Conservation (phyloP, 2,888 invertebrate species). For the Diarsia dahlii region DNA sequence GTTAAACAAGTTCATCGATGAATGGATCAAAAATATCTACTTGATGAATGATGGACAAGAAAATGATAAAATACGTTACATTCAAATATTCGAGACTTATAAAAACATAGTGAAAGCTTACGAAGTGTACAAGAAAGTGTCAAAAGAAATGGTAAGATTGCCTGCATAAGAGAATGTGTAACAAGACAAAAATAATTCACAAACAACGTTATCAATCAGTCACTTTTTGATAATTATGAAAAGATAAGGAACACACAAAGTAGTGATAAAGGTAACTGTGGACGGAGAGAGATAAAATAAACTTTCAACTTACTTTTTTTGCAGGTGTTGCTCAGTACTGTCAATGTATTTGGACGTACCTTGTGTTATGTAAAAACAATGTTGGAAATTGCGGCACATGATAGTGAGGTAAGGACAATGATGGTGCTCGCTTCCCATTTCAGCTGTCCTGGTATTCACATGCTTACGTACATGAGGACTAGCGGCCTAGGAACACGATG, state of each 20-base stretch:
- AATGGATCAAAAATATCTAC: slow-evolving; percentile 14
- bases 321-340: neutral
- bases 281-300: neutral
- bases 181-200: neutral
- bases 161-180: neutral
- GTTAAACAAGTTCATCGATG: slow-evolving; percentile 17
- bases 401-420: neutral
- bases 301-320: neutral
- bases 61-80: slow-evolving; percentile 13
- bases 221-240: neutral
- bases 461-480: too few species aligned
- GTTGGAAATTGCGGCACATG: neutral
- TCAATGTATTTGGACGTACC: neutral
- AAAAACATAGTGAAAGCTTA: slow-evolving; percentile 33
- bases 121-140: slow-evolving; percentile 28
- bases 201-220: neutral
- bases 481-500: too few species aligned
- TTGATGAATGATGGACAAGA: neutral
- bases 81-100: slow-evolving; percentile 28
- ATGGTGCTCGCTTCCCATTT: neutral
- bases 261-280: neutral
- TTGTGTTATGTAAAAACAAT: neutral
- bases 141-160: slow-evolving; percentile 24
- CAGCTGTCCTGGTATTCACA: too few species aligned
- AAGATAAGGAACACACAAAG: too few species aligned